Conservation (phyloP, 1,140 invertebrate genomes). For the Asobara japonica region DNA sequence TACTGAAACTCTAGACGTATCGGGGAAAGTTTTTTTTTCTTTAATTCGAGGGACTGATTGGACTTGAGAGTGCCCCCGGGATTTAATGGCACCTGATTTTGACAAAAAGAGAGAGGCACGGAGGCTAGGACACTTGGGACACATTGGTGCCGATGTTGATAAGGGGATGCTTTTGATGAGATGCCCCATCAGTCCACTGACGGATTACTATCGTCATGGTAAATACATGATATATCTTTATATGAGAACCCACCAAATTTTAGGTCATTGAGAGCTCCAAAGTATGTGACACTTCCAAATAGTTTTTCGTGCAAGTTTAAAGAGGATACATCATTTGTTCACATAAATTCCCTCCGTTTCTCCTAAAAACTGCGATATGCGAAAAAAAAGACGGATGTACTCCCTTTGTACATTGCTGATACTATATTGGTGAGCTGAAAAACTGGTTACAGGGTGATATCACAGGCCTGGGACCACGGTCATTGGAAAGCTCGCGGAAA, state of each 20-base stretch:
- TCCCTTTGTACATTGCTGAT: too few relatives aligned
- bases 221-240: constrained; percentile 20
- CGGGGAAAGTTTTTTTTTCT: neutral
- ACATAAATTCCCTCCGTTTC: too few relatives aligned
- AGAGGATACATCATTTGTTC: too few relatives aligned
- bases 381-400: too few relatives aligned
- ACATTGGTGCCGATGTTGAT: constrained; percentile 4
- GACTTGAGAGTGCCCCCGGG: neutral
- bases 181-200: constrained; percentile 29
- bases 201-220: constrained; percentile 41
- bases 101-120: constrained; percentile 49
- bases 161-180: constrained; percentile 37
- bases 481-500: neutral
- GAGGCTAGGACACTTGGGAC: constrained; percentile 28
- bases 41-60: neutral
- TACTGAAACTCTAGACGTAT: too few relatives aligned
- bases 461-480: neutral
- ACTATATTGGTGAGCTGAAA: neutral
- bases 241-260: too few relatives aligned
- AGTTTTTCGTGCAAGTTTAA: too few relatives aligned
- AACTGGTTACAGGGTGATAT: neutral
- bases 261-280: too few relatives aligned
- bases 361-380: too few relatives aligned
- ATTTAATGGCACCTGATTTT: constrained; percentile 59
- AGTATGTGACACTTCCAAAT: too few relatives aligned